Base-by-base conservation (phyloP, 2,888 invertebrate genomes). In the Hoplodrina ambigua region DNA sequence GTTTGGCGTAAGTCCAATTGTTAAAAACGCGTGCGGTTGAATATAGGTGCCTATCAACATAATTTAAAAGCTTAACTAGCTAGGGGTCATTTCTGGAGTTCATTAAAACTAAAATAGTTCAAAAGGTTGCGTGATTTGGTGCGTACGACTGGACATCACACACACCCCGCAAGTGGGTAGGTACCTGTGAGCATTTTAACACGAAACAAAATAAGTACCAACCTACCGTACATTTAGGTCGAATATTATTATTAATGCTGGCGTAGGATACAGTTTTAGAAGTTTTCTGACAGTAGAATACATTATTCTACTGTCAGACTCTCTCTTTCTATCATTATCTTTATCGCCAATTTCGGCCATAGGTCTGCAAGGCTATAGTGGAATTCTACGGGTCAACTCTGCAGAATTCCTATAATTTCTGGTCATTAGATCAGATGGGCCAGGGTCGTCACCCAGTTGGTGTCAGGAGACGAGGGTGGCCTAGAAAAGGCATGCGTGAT, bases 101-200 rank as follows among this genome's bases (percentile, higher is more conserved):
- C 69, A 77, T 58, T 71, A 62, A 58, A 64, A 76, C 71, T 58
- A 46, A 78, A 46, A 25, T 78, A 72, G 78, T 46, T 46, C 72
- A 72, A 55, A 25, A 19, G 37, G 41, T 68, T 55, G 68, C 55
- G 74, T 76, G 70, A 58, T 76, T 46, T 64, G 66, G 77, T 80
- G 80, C 67, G 80, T 75, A 50, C 50, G 72, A 37, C 13, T 74
- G 68, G 17, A 74, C 72, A 75, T 67, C 59, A 68, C 54, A 67
- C 49, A 74, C 58, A 25, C 66, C 44, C 25, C 37, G 41, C 2
- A 58, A 67, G 20, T 17, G 20, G 25, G 33, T 54, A 37, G 44
- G 15, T 5, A 11, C 2, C 17, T 4, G 52, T 46, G 56, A 19
- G 19, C 4, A 15, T 57, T 72, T 72, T 46, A 66, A 66, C 66